Evolutionary conservation across 2,888 invertebrate species (phyloP), one percentile per base, ranked within the genome.

Genomic region (Tortricodes alternella): DNA sequence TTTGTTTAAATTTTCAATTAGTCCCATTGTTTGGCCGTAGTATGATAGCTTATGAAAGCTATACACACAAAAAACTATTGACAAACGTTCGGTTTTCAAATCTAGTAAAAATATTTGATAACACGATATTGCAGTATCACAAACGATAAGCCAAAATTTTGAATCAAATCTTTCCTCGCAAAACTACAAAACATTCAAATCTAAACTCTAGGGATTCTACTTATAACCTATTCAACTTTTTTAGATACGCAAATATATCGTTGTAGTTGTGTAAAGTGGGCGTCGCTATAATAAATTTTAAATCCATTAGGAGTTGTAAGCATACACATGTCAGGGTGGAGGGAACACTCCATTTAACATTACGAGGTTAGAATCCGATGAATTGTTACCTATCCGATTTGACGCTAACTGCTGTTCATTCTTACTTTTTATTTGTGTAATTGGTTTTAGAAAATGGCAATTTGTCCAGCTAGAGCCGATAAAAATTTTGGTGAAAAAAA

Each of bases 311-410:
- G 73, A 78, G 76, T 74, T 70, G 73, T 74, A 70, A 70, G 71
- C 74, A 71, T 88, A 86, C 90, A 90, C 89, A 89, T 90, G 89
- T 84, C 76, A 70, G 78, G 80, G 73, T 79, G 78, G 71, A 70
- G 66, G 67, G 68, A 63, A 72, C 89, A 84, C 80, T 86, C 85
- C 89, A 90, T 90, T 90, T 84, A 89, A 89, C 87, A 81, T 90
- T 89, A 89, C 76, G 89, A 89, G 86, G 82, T 83, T 87, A 81
- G 83, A 83, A 90, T 83, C 84, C 78, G 82, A 76, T 89, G 87
- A 89, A 78, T 85, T 87, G 85, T 83, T 81, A 78, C 80, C 76
- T 76, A 67, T 67, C 69, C 70, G 71, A 80, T 82, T 83, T 70
- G 69, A 68, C 71, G 73, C 73, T 71, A 66, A 68, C 63, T 65